A percentile compares a stretch with the other conserved stretches of the same genome.
phyloP scores from a whole-genome alignment of 2,113 vertebrate species.

The Phaetusa simplex region DNA sequence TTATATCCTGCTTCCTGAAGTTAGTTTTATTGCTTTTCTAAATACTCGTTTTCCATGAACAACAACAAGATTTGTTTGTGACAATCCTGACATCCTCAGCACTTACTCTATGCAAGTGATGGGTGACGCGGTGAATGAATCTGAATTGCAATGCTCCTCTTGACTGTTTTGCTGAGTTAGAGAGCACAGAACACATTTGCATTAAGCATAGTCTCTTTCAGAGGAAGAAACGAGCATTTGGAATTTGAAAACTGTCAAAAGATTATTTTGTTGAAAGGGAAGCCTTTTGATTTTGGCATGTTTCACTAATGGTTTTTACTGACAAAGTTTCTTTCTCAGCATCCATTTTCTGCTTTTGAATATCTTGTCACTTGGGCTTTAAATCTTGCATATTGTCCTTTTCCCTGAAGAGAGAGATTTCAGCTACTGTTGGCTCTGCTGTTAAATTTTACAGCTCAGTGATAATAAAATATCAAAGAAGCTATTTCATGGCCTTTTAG shows the following conservation, averaged over 20 bases:
- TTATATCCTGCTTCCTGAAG: slow-evolving; percentile 12
- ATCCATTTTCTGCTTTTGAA: slow-evolving; percentile 58
- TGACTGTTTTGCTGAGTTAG: slow-evolving; percentile 50
- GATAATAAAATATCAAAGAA: slow-evolving; percentile 73
- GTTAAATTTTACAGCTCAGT: slow-evolving; percentile 69
- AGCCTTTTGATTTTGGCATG: slow-evolving; percentile 65
- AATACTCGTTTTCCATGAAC: slow-evolving; percentile 45
- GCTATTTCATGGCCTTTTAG: slow-evolving; percentile 68
- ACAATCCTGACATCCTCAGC: slow-evolving; percentile 61
- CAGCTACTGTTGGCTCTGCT: slow-evolving; percentile 50
- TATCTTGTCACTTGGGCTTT: slow-evolving; percentile 68
- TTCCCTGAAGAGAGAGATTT: slow-evolving; percentile 56
- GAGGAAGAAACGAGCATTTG: slow-evolving; percentile 64
- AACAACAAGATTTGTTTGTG: slow-evolving; percentile 71
- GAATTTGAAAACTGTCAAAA: slow-evolving; percentile 73
- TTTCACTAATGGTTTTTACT: slow-evolving; percentile 65
- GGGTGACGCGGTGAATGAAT: slow-evolving; percentile 38
- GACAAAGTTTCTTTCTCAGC: slow-evolving; percentile 57
- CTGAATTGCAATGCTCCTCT: slow-evolving; percentile 68
- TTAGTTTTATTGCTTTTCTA: slow-evolving; percentile 49
- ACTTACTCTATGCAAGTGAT: slow-evolving; percentile 63
- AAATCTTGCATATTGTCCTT: slow-evolving; percentile 67
- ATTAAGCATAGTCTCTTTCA: slow-evolving; percentile 59
- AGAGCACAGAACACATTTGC: slow-evolving; percentile 66
- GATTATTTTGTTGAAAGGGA: slow-evolving; percentile 61